Evolutionary conservation across 2,888 invertebrate species (phyloP), one percentile per base, ranked within the genome.

Genomic region (Notodonta ziczac): DNA sequence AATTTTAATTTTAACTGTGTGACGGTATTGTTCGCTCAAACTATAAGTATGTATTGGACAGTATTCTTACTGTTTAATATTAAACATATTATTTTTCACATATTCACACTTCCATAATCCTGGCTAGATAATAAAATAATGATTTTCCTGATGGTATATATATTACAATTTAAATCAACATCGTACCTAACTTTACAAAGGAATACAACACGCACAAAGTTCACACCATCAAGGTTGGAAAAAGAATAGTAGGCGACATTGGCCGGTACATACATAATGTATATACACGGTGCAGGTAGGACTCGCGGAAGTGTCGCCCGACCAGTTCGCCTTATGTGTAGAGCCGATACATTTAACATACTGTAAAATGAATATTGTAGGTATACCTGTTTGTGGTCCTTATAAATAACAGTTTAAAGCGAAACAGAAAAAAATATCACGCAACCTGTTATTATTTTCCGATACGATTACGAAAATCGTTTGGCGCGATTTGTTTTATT

Each of bases 181-280:
- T n/a, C 46, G n/a, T n/a, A 50, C 16, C n/a, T 51, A 53, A 35
- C n/a, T 35, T 53, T 35, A 53, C 39, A 53, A 32, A 53, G 39
- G 9, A 32, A 44, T 13, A 44, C 56, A 44, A 63, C 62, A 68
- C 57, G 59, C 65, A 65, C 62, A 67, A 72, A 78, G 83, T 84
- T 83, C 82, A 82, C 73, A 73, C 76, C 75, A 85, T 78, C 88
- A 89, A 90, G 90, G 90, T 80, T 82, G 69, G 63, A 84, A 73
- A 87, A 88, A 90, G 84, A 87, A 87, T 86, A 87, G 88, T 89
- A 81, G 89, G 74, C 82, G 90, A 76, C 90, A 90, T 90, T 90
- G 90, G 83, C 74, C 65, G 67, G 74, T 71, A 81, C 76, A 82
- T 77, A 83, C 78, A 84, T 86, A 84, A 84, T 82, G 83, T 83